Base-by-base conservation (phyloP, 2,113 vertebrate genomes). In the Phocoena phocoena region DNA sequence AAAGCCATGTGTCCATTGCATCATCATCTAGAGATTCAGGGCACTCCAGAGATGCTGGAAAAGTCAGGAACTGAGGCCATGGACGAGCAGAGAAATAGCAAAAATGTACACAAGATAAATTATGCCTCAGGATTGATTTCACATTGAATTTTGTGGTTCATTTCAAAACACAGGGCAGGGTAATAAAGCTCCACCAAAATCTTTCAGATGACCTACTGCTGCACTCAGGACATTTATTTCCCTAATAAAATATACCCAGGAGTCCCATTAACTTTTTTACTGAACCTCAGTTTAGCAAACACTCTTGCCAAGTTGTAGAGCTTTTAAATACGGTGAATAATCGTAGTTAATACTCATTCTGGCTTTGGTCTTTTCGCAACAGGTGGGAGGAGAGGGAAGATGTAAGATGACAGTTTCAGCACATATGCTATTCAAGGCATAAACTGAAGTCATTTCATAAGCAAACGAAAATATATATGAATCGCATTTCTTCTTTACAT, bases 351-450 rank as follows among this genome's bases (percentile, higher is more conserved):
- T 87, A 65, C 12, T 86, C 18, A 82, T 84, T 83, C 88, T 86
- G 50, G 14, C 65, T 95, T 95, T 85, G 47, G 81, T 96, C 79
- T 96, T 97, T 98, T 47, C 83, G 18, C 20, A 96, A 41, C 8
- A 44, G 12, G 17, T 65, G 70, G 70, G 38, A 77, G 41, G 28
- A 53, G 74, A 36, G 23, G 31, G 28, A 71, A 76, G 0, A 60
- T 1, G 50, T 87, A 90, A 93, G 71, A 87, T 50, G 63, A 13
- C 1, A 76, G 1, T 60, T 18, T 47, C 21, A 33, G 12, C 47
- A 73, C 55, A n/a, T 18, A 58, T 89, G n/a, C 47, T 53, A 55
- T 77, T 68, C 65, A 73, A 21, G 55, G n/a, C 12, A 44, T 70
- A 91, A 44, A 18, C 67, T 90, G 74, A 71, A 55, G 38, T 65